Evolutionary conservation across 2,797 vertebrate species (phyloP), one percentile per base, ranked within the genome.

Genomic region (Anguilla marmorata): DNA sequence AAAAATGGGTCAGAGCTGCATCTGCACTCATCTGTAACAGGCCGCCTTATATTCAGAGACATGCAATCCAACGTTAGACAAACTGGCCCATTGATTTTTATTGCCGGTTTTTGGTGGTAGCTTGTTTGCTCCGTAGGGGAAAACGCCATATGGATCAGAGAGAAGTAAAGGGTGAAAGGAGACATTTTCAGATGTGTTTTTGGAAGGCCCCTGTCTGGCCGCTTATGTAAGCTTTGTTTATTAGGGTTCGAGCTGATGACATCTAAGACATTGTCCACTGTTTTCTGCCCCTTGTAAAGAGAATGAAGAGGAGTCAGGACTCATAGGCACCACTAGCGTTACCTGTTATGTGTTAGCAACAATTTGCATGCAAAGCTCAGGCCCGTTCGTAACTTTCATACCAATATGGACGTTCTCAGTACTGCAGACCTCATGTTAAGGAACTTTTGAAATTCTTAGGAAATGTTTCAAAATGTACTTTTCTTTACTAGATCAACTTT

Each of bases 111-210:
- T 79, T 79, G 74, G 12, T 37, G 72, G 72, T 37, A 37, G 33
- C 30, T 14, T 33, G 72, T 76, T 76, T 37, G 5, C 33, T 76
- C 14, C 7, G 3, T 1, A 37, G n/a, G 33, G 14, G 19, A 79
- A 19, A 41, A 79, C 33, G n/a, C 24, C 14, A 19, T 30, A 72
- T 33, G 69, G 69, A 72, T 41, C 74, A 19, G 30, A 45, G 74
- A 5, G 74, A 79, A 79, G 14, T 79, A 45, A 79, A 79, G 74
- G 37, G 74, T 79, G 74, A 79, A 79, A 79, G 74, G 45, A 79
- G 74, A 37, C n/a, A 27, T 69, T 69, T 69, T 24, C 21, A 69
- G 7, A 69, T 37, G 27, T 76, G 72, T 37, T 76, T 14, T 33
- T 14, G 33, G 33, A 76, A 37, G 27, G 27, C 72, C 72, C n/a